A percentile compares a stretch with the other conserved stretches of the same genome.
These are phyloP conservation scores for Caenorhabditis wallacei DNA, from an alignment of 2,888 invertebrate genomes.

Conservation along the genomic window DNA sequence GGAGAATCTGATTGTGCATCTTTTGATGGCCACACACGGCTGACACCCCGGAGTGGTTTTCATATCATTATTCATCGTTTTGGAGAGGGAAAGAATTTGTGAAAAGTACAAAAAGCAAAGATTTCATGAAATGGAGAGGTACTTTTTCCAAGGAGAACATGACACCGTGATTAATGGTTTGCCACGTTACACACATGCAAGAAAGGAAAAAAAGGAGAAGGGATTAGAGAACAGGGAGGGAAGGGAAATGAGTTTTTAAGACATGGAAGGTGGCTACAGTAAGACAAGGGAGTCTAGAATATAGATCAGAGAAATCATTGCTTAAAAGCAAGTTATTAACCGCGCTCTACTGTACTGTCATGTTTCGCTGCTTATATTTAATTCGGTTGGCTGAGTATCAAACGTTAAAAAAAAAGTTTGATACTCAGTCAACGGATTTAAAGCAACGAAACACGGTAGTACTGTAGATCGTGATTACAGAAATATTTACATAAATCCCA, in stretches of 20 bases:
- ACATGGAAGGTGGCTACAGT: neutral
- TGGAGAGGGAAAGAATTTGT: slow-evolving; percentile 1
- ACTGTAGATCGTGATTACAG: no score
- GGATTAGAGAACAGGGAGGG: slow-evolving; percentile 40
- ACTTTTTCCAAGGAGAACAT: slow-evolving; percentile 26
- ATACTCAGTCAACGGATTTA: no score
- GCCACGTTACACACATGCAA: slow-evolving; percentile 36
- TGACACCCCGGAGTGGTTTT: slow-evolving; percentile 1
- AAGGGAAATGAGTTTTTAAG: neutral
- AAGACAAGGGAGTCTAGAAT: neutral
- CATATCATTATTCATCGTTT: slow-evolving; percentile 52
- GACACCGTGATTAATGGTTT: slow-evolving; percentile 52
- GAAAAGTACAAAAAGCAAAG: neutral
- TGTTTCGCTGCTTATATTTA: no score
- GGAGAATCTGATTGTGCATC: slow-evolving; percentile 24
- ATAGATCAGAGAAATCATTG: no score
- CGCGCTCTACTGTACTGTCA: no score
- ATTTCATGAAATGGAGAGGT: slow-evolving; percentile 30
- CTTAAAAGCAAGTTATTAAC: no score
- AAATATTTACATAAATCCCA: no score
- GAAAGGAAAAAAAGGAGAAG: neutral
- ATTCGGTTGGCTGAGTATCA: no score
- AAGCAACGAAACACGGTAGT: no score
- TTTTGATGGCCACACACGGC: slow-evolving; percentile 18
- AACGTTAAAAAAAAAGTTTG: no score